Base-by-base conservation (phyloP, 1,140 invertebrate species). In the Chionoecetes opilio region DNA sequence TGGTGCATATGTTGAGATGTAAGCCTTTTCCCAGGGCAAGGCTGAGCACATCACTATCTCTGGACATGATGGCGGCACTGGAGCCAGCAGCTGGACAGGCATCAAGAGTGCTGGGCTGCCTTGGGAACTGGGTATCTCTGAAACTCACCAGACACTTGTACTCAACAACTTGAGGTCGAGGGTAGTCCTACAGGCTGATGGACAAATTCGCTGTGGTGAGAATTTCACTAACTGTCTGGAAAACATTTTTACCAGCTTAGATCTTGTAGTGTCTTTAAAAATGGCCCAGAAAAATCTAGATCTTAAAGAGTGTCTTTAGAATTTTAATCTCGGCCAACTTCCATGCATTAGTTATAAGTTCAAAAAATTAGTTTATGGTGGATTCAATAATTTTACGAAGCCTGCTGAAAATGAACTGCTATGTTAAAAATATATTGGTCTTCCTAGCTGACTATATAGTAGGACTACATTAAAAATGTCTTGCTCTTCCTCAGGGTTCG, bases 11-110 rank as follows among this genome's bases (percentile, higher is more conserved):
- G n/a, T 75, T n/a, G 26, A 75, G 26, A 75, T 75, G 26, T 63
- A 63, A 14, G 26, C 29, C 92, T 91, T 14, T 29, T 41, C 84
- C 0, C 96, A 99, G 98, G 99, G 99, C 85, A 99, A 99, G 97
- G 99, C 99, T 9, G 99, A 99, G 97, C 99, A 99, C 97, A 99
- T 99, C 96, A 99, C 99, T 9, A 99, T 99, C 96, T 99, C 99
- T 38, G 99, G 99, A 0, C 99, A 99, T 97, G 99, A 99, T 97
- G 99, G 99, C 91, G 99, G 99, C 82, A 99, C 99, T 75, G 99
- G 99, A 34, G 99, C 99, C 63, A 99, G 98, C 97, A 99, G 99
- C 93, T 99, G 99, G 99, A 99, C 99, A 0, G 99, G 98, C 29
- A 98, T 98, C 96, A 96, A 96, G 89, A 96, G 96, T 82, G 96